Evolutionary conservation across 2,888 invertebrate species (phyloP), one percentile per base, ranked within the genome.

Genomic region (Rhopalosiphum nymphaeae): DNA sequence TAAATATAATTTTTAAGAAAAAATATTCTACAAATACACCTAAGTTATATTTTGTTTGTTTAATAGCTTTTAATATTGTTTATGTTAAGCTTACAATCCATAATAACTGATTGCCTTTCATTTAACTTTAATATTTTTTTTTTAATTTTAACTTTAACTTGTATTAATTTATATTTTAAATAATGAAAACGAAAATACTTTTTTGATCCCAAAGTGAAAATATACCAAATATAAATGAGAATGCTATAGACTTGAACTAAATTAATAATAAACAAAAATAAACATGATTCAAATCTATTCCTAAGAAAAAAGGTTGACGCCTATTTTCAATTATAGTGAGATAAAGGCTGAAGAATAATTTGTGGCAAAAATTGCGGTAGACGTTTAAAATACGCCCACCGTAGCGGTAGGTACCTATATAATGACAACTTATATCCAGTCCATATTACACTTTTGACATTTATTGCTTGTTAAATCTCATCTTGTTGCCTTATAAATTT

Each of bases 361-460:
- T 87, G 87, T 29, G 67, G 42, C 7, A 29, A 67, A 92, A 92
- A 42, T 49, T 88, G 92, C 29, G 61, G 1, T 49, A 9, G 92
- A 67, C 49, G 49, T 67, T 67, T 11, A 5, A 36, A 67, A 49
- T 36, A 61, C 49, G 25, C 29, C 57, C 67, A 36, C 10, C 16
- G 7, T 21, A 7, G 0, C 7, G 36, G 21, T 53, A 7, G 36
- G 49, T 44, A 90, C 21, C 1, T 36, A 36, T 44, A 0, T 88
- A 49, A 67, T 36, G 44, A 85, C 85, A 21, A 84, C 44, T 85
- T 36, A 13, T 46, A 87, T 92, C 87, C 87, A 84, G 11, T 86
- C 57, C 86, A 53, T 42, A 67, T 25, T 88, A 53, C 67, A 21
- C n/a, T 85, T 61, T 87, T 49, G 49, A 61, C 49, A 88, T 49